Conservation (phyloP, 1,140 invertebrate genomes). For the Oncopeltus fasciatus region DNA sequence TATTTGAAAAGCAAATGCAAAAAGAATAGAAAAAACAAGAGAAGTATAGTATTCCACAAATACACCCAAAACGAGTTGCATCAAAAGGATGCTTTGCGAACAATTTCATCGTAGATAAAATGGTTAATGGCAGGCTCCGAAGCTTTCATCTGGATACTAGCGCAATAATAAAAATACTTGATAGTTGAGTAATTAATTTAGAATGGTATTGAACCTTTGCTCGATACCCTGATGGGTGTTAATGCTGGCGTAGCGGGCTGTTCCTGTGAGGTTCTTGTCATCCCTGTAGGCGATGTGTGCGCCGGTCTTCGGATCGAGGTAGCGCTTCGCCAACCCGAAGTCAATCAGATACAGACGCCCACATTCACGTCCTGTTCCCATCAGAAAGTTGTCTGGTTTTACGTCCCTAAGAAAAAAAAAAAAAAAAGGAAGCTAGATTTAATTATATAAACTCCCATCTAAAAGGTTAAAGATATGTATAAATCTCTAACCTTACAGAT, state of each 20-base stretch:
- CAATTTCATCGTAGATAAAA: neutral
- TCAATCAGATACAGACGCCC: constrained; percentile 95
- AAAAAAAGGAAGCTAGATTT: too few species aligned
- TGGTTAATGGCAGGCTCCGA: too few species aligned
- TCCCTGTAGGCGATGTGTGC: constrained; percentile 86
- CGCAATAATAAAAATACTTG: neutral
- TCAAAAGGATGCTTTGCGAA: too few species aligned
- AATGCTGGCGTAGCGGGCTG: constrained; percentile 91
- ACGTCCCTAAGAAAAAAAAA: too few species aligned
- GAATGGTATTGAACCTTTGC: constrained; percentile 38
- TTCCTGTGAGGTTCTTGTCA: constrained; percentile 93
- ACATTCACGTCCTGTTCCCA: constrained; percentile 91
- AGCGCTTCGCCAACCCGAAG: constrained; percentile 95
- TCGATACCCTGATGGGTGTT: constrained; percentile 92
- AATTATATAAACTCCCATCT: too few species aligned
- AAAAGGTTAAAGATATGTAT: too few species aligned
- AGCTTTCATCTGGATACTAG: neutral
- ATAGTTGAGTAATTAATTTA: neutral
- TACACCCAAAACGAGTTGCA: too few species aligned
- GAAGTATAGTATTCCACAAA: too few species aligned
- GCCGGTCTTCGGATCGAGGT: constrained; percentile 70
- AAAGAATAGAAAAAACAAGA: too few species aligned
- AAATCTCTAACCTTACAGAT: too few species aligned
- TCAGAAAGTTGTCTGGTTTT: constrained; percentile 95
- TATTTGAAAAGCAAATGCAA: too few species aligned